Evolutionary conservation across 1,140 invertebrate genomes (phyloP), one percentile per base, ranked within the genome.

Genomic region (Aricia agestis): DNA sequence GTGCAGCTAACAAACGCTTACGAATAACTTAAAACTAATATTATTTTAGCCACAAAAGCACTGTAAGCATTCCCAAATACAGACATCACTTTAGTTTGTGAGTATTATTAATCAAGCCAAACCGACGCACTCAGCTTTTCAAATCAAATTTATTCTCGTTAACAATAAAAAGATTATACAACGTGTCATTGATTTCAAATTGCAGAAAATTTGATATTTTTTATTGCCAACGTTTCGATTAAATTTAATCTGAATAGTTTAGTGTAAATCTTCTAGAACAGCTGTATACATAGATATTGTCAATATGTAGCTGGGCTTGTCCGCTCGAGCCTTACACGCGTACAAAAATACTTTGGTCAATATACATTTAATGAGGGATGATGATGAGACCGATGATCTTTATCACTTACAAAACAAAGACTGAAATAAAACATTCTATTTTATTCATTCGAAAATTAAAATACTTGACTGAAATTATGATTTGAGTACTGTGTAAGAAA

Each of bases 21-120:
- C 79, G 82, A 36, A 74, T 74, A 84, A 82, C 84, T 87, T 89
- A 89, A 72, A 75, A 72, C 82, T 84, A 86, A 66, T 31, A 74
- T 78, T 84, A 83, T 77, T 74, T 73, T 81, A 86, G 84, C 84
- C 83, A 88, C 80, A 72, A 81, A 87, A 87, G 86, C 86, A 84
- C 81, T 78, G 73, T 82, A 85, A 88, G 84, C 85, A 81, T 81
- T 79, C 57, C 71, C 73, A 80, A 79, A 73, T 69, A 77, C 73
- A 74, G 73, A 82, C 78, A 82, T 81, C 81, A 82, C 78, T 77
- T 80, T 74, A 67, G 73, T 71, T 71, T 76, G 72, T 81, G 83
- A 83, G 83, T 85, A 82, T 82, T 67, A 19, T 67, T 19, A 67
- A 13, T 67, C 6, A 67, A 45, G 66, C 45, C 42, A 19, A 67